These are phyloP conservation scores for Miniopterus natalensis DNA, from an alignment of 2,113 vertebrate species.

Conservation along the genomic window DNA sequence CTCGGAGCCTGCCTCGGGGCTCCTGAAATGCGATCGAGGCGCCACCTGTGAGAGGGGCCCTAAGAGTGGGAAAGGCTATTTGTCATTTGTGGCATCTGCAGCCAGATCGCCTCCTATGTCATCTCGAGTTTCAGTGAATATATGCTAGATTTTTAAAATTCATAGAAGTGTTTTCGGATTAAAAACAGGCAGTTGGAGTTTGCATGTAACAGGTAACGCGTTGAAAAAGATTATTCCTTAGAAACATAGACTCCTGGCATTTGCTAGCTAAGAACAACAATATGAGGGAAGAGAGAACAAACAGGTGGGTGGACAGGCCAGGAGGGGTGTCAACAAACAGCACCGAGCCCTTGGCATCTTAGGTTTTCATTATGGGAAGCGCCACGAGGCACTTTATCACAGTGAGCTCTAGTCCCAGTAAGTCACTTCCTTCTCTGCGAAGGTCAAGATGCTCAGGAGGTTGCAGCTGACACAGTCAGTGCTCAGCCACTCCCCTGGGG, in stretches of 20 bases:
- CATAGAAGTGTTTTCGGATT: neutral
- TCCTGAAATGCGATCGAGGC: slow-evolving; percentile 73
- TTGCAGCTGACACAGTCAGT: neutral
- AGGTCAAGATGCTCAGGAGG: slow-evolving; percentile 74
- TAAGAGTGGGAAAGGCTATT: slow-evolving; percentile 38
- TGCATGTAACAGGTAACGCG: neutral
- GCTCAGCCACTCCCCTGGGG: slow-evolving; percentile 55
- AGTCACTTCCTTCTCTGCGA: slow-evolving; percentile 74
- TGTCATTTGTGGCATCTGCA: slow-evolving; percentile 68
- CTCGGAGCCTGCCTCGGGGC: slow-evolving; percentile 64
- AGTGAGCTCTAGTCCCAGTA: slow-evolving; percentile 68
- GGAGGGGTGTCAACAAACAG: slow-evolving; percentile 51
- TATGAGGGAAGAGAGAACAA: neutral
- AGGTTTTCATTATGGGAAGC: slow-evolving; percentile 27
- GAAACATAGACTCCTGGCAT: neutral
- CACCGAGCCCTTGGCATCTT: neutral
- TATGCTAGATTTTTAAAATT: neutral
- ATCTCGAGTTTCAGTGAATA: slow-evolving; percentile 31
- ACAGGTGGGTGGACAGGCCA: slow-evolving; percentile 40
- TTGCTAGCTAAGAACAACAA: slow-evolving; percentile 25
- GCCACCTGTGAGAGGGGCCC: slow-evolving; percentile 64
- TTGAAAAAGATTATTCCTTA: neutral
- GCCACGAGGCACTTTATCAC: slow-evolving; percentile 71
- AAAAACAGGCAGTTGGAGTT: neutral
- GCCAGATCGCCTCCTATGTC: slow-evolving; percentile 45